Evolutionary conservation across 1,140 invertebrate species (phyloP).

Genomic region (Solenopsis invicta): DNA sequence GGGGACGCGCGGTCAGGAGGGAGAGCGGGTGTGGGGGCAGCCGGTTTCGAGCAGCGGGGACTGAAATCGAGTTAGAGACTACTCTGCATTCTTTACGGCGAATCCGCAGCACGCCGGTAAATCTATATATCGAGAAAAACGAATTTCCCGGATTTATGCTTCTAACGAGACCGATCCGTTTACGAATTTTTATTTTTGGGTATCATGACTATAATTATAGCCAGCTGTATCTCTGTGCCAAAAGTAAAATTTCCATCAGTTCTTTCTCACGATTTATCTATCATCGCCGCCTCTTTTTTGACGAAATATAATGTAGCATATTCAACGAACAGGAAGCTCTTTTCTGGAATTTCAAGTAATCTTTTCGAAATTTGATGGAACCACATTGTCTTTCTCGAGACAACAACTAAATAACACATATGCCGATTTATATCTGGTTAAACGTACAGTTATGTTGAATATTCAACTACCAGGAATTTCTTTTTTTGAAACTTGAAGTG

Average conservation of each 20-base stretch:
- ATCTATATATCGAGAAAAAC: slow-evolving; percentile 31
- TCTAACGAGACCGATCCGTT: slow-evolving; percentile 14
- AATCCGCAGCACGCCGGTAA: slow-evolving; percentile 50
- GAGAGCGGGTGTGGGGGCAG: not conserved
- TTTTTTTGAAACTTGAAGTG: not conserved
- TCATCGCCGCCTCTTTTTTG: not conserved
- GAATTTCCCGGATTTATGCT: slow-evolving; percentile 32
- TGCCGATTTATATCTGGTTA: not conserved
- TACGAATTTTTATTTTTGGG: slow-evolving; percentile 19
- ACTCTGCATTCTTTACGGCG: slow-evolving; percentile 44
- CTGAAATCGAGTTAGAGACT: slow-evolving; percentile 52
- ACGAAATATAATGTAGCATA: not conserved
- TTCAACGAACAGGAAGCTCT: not conserved
- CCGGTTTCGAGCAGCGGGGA: slow-evolving; percentile 36
- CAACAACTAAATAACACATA: no score
- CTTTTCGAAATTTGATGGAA: not conserved
- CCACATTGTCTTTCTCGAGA: no score
- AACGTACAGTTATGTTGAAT: not conserved
- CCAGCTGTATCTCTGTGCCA: not conserved
- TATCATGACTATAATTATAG: not conserved
- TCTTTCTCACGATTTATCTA: not conserved
- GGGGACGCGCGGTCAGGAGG: not conserved
- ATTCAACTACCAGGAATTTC: not conserved
- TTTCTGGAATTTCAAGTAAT: not conserved
- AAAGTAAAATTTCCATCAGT: slow-evolving; percentile 3